phyloP scores from a whole-genome alignment of 2,113 vertebrate species.

The Pachyramphus minor region DNA sequence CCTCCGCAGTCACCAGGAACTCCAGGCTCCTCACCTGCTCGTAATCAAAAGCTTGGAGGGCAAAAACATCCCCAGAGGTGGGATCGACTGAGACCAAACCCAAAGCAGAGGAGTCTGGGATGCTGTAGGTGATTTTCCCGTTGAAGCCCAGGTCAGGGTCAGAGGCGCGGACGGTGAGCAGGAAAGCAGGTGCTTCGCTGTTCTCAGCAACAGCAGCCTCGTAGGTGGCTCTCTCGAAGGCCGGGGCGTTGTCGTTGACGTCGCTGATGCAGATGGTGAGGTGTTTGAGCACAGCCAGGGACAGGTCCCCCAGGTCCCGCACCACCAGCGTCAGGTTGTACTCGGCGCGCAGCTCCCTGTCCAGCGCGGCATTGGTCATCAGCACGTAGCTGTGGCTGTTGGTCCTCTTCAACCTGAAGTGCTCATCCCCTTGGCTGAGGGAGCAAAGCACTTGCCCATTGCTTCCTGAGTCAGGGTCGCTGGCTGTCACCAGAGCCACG shows the following conservation, averaged over 20 bases:
- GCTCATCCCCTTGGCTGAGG: conserved; percentile 75
- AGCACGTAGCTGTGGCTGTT: conserved; percentile 84
- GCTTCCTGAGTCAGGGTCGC: conserved; percentile 84
- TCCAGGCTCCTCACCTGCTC: conserved; percentile 79
- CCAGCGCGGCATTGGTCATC: conserved; percentile 81
- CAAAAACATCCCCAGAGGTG: conserved; percentile 78
- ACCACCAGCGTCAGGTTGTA: conserved; percentile 84
- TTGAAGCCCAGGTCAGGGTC: conserved; percentile 85
- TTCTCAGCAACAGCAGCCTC: conserved; percentile 80
- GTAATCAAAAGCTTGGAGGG: conserved; percentile 79
- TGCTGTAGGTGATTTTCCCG: conserved; percentile 81
- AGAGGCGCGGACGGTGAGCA: conserved; percentile 78
- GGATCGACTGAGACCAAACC: conserved; percentile 78
- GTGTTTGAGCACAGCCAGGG: conserved; percentile 73
- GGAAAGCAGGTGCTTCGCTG: conserved; percentile 64
- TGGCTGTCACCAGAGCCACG: conserved; percentile 84
- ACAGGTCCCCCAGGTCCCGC: conserved; percentile 78
- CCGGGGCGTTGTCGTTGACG: conserved; percentile 87
- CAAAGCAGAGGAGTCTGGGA: conserved; percentile 67
- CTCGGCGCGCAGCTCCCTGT: conserved; percentile 81
- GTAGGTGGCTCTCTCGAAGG: conserved; percentile 78
- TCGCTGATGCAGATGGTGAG: conserved; percentile 84
- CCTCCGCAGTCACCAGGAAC: conserved; percentile 82
- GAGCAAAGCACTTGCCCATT: conserved; percentile 81
- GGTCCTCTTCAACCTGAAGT: conserved; percentile 84